Base-by-base conservation (phyloP, 2,113 vertebrate species). In the Hepsetus odoe region DNA sequence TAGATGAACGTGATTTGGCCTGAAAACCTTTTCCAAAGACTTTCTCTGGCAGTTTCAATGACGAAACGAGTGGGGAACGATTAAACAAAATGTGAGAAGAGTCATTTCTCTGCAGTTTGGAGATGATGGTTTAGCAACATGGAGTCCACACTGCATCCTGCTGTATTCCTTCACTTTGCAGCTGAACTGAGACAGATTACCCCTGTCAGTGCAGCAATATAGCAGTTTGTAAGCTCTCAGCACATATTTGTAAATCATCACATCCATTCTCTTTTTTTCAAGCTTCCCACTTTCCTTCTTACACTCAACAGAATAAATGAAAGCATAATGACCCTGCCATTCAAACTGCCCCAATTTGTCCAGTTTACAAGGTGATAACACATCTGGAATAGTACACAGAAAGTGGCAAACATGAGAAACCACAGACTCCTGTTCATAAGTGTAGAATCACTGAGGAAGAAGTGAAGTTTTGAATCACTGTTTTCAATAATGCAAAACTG, bases 191-290 rank as follows among this genome's bases (percentile, higher is more conserved):
- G 33, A 76, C 35, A 49, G 51, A 77, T 68, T 67, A 51, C 24
- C 14, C 30, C 55, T 72, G 68, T 67, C 38, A n/a, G 72, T 61
- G 68, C 55, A 33, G 76, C 30, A 67, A 68, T 40, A 66, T 24
- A 40, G 44, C 30, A 53, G 22, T 33, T n/a, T 56, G 24, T 51
- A 67, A 40, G 35, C 49, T 22, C 33, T 33, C n/a, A 14, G 9
- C 40, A 38, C 9, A 33, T 68, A 62, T 74, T 68, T 82, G 26
- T 69, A 55, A 74, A 67, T 66, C 42, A 55, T 71, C 59, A 64
- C 59, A 58, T 26, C 46, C 28, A 24, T 66, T 24, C 18, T n/a
- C 42, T 38, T n/a, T 32, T 13, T 42, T 11, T 28, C 11, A 5
- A 59, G 20, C 46, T 14, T 40, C 51, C 58, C 58, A 64, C 16